Percentiles rank a stretch among this genome's conserved stretches.
These are phyloP conservation scores for Notechis scutatus DNA, from an alignment of 2,113 vertebrate genomes.

Conservation along the genomic window DNA sequence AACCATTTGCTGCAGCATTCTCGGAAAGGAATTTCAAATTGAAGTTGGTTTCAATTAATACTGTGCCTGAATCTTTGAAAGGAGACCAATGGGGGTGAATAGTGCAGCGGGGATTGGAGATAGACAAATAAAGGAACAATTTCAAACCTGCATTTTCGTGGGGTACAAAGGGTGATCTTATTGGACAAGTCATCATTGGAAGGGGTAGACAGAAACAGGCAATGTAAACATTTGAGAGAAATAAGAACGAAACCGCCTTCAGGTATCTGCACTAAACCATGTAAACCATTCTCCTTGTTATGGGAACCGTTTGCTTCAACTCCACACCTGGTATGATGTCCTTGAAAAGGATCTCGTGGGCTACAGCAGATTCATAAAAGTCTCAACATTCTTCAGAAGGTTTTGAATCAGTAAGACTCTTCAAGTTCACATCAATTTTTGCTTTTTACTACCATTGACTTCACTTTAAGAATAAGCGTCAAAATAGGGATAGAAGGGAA, in stretches of 20 bases:
- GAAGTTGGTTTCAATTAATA: not conserved
- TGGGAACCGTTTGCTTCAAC: too few relatives aligned
- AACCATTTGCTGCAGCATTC: not conserved
- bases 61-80: too few relatives aligned
- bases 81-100: not conserved
- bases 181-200: not conserved
- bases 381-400: not conserved
- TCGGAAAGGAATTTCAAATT: not conserved
- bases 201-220: not conserved
- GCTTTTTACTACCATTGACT: not conserved
- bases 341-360: too few relatives aligned
- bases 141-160: not conserved
- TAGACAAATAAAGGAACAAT: not conserved
- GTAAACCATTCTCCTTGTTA: too few relatives aligned
- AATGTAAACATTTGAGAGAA: not conserved
- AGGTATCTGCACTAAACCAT: not conserved
- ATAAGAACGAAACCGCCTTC: not conserved
- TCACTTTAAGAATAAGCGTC: not conserved
- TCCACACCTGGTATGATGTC: too few relatives aligned
- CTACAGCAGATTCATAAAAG: too few relatives aligned
- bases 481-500: not conserved
- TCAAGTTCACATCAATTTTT: not conserved
- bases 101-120: rapidly evolving
- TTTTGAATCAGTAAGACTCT: not conserved
- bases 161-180: not conserved